phyloP scores from a whole-genome alignment of 2,797 vertebrate genomes.

The Silurus lanzhouensis region DNA sequence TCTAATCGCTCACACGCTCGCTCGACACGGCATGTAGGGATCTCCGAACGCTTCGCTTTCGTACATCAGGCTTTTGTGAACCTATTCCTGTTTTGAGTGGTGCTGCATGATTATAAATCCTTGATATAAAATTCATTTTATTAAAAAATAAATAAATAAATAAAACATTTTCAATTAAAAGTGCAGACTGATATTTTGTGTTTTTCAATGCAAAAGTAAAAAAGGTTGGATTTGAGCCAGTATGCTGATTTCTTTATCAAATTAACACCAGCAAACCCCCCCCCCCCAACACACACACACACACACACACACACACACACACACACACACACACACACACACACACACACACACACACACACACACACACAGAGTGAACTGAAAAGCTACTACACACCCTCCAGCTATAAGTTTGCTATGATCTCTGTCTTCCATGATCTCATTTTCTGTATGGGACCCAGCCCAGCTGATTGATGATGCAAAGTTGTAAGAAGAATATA shows the following conservation, averaged over 20 bases:
- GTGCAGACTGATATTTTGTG: too few species aligned
- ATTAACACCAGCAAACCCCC: too few species aligned
- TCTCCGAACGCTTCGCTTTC: background rate
- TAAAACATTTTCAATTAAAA: too few species aligned
- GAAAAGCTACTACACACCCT: background rate
- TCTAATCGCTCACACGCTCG: conserved; percentile 18
- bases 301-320: too few species aligned
- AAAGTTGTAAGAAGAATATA: background rate
- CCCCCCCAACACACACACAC: too few species aligned
- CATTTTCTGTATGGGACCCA: background rate
- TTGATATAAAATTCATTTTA: too few species aligned
- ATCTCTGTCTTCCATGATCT: background rate
- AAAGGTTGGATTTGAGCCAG: background rate
- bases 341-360: too few species aligned
- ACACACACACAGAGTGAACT: background rate
- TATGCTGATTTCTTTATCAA: too few species aligned
- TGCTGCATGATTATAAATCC: background rate
- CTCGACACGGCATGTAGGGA: background rate
- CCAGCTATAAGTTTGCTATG: background rate
- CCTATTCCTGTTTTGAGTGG: background rate
- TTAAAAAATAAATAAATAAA: too few species aligned
- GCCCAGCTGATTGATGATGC: background rate
- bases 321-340: too few species aligned
- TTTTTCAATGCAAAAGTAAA: too few species aligned
- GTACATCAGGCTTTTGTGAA: background rate